phyloP scores from a whole-genome alignment of 2,888 invertebrate species.

The Rhopalosiphum nymphaeae region DNA sequence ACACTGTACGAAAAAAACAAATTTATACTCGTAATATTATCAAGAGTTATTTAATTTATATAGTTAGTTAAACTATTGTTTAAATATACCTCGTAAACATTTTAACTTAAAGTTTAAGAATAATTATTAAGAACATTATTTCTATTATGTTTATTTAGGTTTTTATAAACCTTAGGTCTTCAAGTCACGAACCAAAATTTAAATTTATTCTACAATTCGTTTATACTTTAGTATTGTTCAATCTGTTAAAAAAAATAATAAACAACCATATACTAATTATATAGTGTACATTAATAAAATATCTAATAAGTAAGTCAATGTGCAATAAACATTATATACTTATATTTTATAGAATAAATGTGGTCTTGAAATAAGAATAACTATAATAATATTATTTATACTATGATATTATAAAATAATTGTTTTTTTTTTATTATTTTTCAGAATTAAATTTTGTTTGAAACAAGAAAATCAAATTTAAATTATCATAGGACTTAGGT shows the following conservation, averaged over 20 bases:
- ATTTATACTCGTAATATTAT: not conserved
- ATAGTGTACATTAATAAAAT: not conserved
- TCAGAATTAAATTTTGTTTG: not conserved
- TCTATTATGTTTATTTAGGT: not conserved
- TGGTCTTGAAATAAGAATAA: not conserved
- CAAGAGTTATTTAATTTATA: not conserved
- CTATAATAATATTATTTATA: not conserved
- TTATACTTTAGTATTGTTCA: not conserved
- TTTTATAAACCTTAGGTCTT: not conserved
- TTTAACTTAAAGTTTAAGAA: not conserved
- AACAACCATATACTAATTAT: not conserved
- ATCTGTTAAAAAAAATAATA: not conserved
- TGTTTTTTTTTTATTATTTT: not conserved
- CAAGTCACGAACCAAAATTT: not conserved
- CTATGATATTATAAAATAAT: not conserved
- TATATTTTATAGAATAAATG: not conserved
- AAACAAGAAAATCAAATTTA: not conserved
- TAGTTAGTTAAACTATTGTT: not conserved
- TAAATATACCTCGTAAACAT: not conserved
- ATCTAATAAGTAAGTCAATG: not conserved
- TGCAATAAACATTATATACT: not conserved
- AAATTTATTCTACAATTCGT: not conserved
- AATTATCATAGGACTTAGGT: not conserved
- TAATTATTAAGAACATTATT: not conserved
- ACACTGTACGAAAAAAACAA: too few relatives aligned